A percentile compares a stretch with the other conserved stretches of the same genome.
Conservation (phyloP, 2,888 invertebrate genomes). For the Hypomecis punctinalis region DNA sequence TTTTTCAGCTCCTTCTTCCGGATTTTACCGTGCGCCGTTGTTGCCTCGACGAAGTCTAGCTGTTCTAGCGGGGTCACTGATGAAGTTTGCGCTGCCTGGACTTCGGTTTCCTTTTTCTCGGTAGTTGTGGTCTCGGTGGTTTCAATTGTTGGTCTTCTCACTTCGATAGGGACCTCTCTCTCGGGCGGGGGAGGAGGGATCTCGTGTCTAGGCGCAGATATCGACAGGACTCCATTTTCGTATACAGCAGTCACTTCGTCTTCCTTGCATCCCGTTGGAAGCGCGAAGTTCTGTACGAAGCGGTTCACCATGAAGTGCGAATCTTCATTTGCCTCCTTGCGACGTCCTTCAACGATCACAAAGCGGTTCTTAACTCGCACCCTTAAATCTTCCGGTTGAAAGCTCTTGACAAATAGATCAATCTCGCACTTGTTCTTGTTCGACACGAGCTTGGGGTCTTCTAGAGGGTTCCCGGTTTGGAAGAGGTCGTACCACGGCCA, state of each 20-base stretch:
- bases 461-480: slow-evolving; percentile 65
- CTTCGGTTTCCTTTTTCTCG: slow-evolving; percentile 51
- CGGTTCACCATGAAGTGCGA: slow-evolving; percentile 71
- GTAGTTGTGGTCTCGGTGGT: slow-evolving; percentile 41
- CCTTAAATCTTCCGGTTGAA: slow-evolving; percentile 73
- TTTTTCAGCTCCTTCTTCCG: slow-evolving; percentile 78
- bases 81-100: slow-evolving; percentile 43
- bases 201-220: slow-evolving; percentile 73
- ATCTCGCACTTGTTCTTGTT: slow-evolving; percentile 67
- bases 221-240: slow-evolving; percentile 66
- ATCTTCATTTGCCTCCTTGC: slow-evolving; percentile 61
- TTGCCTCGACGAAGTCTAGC: slow-evolving; percentile 66
- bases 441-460: slow-evolving; percentile 72
- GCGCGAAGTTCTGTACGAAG: slow-evolving; percentile 72
- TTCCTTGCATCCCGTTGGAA: slow-evolving; percentile 70
- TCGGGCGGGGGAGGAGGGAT: slow-evolving; percentile 75
- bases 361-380: slow-evolving; percentile 75
- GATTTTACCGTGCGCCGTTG: slow-evolving; percentile 74
- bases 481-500: slow-evolving; percentile 79
- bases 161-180: slow-evolving; percentile 72
- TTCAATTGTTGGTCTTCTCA: slow-evolving; percentile 53
- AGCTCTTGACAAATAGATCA: slow-evolving; percentile 67
- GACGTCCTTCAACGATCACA: slow-evolving; percentile 73
- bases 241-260: slow-evolving; percentile 75
- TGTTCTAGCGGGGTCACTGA: slow-evolving; percentile 60